Conservation (phyloP, 2,888 invertebrate species). For the Coelogynopora nodosa region DNA sequence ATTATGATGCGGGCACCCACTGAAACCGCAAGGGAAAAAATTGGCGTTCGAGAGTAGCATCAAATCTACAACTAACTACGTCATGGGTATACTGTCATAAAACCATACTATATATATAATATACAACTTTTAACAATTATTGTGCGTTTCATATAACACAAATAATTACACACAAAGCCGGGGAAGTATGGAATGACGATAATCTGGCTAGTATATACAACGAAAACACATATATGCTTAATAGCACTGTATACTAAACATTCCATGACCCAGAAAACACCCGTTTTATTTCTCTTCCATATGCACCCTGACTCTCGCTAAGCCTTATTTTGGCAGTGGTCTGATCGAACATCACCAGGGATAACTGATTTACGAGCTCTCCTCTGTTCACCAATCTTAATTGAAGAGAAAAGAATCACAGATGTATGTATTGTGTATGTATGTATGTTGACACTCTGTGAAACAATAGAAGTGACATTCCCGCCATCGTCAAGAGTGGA, state of each 20-base stretch:
- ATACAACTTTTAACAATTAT: too few relatives aligned
- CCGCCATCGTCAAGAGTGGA: not conserved
- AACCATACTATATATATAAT: too few relatives aligned
- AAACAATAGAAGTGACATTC: not conserved
- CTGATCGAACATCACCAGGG: not conserved
- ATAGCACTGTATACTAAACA: not conserved
- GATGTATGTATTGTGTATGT: too few relatives aligned
- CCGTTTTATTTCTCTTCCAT: not conserved
- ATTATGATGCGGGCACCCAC: not conserved
- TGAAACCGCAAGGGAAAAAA: not conserved
- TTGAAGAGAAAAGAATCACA: not conserved
- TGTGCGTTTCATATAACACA: too few relatives aligned
- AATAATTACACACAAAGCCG: not conserved
- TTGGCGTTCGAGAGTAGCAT: not conserved
- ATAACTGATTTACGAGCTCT: not conserved
- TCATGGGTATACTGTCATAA: not conserved
- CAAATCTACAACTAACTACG: not conserved
- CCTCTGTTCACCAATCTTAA: too few relatives aligned
- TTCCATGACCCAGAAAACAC: not conserved
- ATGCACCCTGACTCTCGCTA: not conserved
- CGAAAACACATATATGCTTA: not conserved
- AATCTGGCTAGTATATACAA: not conserved
- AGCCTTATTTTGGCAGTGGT: not conserved
- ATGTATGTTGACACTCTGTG: not conserved
- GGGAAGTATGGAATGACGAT: not conserved